Evolutionary conservation across 2,113 vertebrate genomes (phyloP).

Genomic region (Cinclus cinclus): DNA sequence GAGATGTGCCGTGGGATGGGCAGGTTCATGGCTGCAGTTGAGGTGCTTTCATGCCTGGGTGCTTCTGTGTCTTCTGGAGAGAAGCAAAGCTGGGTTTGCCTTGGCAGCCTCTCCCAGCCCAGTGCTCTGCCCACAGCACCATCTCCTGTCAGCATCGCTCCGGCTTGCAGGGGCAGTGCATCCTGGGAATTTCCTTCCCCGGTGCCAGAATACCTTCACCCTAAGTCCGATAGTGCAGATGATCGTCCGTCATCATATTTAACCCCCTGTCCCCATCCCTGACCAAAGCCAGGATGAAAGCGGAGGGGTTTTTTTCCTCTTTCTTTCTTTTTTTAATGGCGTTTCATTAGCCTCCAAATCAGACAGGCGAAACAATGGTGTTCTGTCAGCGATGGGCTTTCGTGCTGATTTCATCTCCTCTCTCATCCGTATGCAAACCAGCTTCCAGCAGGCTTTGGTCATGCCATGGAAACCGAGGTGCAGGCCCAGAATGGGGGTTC

Average conservation of each 20-base stretch:
- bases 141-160: constrained; percentile 3
- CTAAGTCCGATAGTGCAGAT: neutral
- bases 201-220: neutral
- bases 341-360: constrained; percentile 55
- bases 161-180: neutral
- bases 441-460: constrained; percentile 62
- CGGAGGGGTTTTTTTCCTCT: neutral
- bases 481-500: constrained; percentile 66
- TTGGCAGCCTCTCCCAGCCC: neutral
- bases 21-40: accelerated
- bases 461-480: constrained; percentile 73
- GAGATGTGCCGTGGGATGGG: accelerated
- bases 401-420: constrained; percentile 63
- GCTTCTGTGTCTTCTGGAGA: neutral
- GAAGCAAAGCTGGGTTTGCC: neutral
- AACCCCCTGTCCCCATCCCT: neutral
- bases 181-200: constrained; percentile 23
- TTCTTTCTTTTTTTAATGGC: constrained; percentile 17
- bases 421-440: constrained; percentile 79
- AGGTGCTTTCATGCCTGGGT: accelerated
- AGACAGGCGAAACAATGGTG: constrained; percentile 70
- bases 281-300: constrained; percentile 41
- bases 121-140: constrained; percentile 32
- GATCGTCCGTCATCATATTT: neutral
- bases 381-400: constrained; percentile 72